phyloP scores from a whole-genome alignment of 1,140 invertebrate genomes.

The Dendroctonus valens region DNA sequence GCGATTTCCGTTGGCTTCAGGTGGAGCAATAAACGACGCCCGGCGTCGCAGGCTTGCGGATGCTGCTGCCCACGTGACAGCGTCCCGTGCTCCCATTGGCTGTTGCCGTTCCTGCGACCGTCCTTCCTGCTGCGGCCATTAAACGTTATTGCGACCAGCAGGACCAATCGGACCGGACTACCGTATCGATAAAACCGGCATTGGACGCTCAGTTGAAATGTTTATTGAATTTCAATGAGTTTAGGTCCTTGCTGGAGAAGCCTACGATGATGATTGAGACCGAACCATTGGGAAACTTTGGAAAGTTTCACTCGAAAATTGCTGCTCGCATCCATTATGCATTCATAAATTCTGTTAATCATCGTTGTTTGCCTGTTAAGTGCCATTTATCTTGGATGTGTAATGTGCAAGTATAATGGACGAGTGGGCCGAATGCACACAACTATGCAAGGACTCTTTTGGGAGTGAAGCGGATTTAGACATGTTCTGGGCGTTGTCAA shows the following conservation, averaged over 20 bases:
- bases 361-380: not conserved
- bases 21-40: too few species aligned
- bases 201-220: conserved; percentile 24
- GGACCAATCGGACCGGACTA: conserved; percentile 17
- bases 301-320: not conserved
- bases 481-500: conserved; percentile 17
- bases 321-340: conserved; percentile 1
- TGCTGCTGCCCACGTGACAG: conserved; percentile 10
- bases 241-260: not conserved
- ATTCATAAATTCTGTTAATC: conserved; percentile 9
- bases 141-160: conserved; percentile 15
- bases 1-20: too few species aligned
- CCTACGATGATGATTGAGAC: too few species aligned
- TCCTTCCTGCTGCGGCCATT: conserved; percentile 31
- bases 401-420: conserved; percentile 13
- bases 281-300: not conserved
- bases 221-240: conserved; percentile 31
- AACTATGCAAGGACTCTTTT: conserved; percentile 14
- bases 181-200: conserved; percentile 19
- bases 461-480: conserved; percentile 18
- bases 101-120: conserved; percentile 11
- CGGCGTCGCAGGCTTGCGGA: too few species aligned
- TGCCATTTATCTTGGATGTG: conserved; percentile 6
- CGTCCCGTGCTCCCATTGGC: conserved; percentile 28
- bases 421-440: conserved; percentile 11